Evolutionary conservation across 2,888 invertebrate species (phyloP).

Genomic region (Archips crataeganus): DNA sequence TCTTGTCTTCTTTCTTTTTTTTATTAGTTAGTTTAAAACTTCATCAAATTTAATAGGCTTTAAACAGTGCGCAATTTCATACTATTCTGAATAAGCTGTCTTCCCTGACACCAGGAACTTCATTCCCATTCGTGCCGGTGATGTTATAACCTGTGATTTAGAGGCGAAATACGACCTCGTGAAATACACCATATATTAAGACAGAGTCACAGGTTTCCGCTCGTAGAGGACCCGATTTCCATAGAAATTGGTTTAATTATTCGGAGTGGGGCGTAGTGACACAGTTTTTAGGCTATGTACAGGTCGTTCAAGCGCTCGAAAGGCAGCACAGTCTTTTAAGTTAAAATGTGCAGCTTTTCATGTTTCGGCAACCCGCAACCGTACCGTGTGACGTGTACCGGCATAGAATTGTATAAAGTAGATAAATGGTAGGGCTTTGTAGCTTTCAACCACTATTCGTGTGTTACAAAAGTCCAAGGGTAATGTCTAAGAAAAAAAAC

Average conservation of each 20-base stretch:
- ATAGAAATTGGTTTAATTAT: conserved; percentile 38
- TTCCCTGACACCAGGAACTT: neutral
- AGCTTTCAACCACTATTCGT: no score
- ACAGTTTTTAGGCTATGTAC: neutral
- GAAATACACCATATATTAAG: conserved; percentile 39
- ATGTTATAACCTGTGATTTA: conserved; percentile 38
- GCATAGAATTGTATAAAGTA: no score
- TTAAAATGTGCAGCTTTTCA: no score
- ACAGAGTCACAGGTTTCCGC: conserved; percentile 34
- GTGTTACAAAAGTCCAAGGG: no score
- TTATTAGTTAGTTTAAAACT: no score
- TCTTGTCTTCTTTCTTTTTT: no score
- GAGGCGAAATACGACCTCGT: conserved; percentile 23
- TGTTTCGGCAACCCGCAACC: no score
- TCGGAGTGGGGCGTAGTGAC: neutral
- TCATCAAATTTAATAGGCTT: no score
- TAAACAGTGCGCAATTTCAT: neutral
- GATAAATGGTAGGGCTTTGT: no score
- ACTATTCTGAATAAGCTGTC: neutral
- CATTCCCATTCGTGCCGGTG: conserved; percentile 23
- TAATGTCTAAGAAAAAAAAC: no score
- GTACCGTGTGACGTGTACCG: no score
- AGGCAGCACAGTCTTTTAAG: no score
- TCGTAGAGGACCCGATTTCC: conserved; percentile 28
- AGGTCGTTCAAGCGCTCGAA: neutral